Percentiles rank a stretch among this genome's conserved stretches.
Conservation (phyloP, 2,797 vertebrate genomes). For the Petrocephalus sullivani region DNA sequence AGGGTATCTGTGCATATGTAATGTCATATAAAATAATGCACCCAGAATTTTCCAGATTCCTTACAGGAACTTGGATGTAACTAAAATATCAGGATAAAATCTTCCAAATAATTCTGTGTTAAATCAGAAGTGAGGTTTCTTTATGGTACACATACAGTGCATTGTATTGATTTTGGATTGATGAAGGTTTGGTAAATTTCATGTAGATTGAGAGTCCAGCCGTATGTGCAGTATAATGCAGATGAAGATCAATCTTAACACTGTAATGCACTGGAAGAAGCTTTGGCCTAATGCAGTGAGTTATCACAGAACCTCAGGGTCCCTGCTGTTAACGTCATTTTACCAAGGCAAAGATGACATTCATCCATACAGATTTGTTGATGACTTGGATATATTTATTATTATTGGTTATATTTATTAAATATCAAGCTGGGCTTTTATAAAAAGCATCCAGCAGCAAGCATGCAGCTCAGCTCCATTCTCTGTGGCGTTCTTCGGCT, state of each 20-base stretch:
- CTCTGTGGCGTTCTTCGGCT: neutral
- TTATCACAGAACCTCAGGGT: neutral
- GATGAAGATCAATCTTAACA: neutral
- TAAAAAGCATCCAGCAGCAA: neutral
- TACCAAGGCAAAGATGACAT: neutral
- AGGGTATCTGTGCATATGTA: neutral
- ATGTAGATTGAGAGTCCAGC: neutral
- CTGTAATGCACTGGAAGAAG: neutral
- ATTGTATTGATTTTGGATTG: neutral
- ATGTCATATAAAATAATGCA: neutral
- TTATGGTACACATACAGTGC: neutral
- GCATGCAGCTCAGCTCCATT: neutral
- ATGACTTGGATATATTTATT: neutral
- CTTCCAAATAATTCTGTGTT: neutral
- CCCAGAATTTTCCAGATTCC: neutral
- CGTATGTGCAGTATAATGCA: neutral
- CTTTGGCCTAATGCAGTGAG: neutral
- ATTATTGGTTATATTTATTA: neutral
- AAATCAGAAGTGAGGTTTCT: neutral
- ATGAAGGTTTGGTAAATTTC: neutral
- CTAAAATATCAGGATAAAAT: neutral
- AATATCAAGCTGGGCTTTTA: neutral
- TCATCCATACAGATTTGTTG: neutral
- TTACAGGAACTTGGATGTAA: neutral
- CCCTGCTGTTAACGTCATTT: neutral